Conservation (phyloP, 2,888 invertebrate species). For the Idaea aversata region DNA sequence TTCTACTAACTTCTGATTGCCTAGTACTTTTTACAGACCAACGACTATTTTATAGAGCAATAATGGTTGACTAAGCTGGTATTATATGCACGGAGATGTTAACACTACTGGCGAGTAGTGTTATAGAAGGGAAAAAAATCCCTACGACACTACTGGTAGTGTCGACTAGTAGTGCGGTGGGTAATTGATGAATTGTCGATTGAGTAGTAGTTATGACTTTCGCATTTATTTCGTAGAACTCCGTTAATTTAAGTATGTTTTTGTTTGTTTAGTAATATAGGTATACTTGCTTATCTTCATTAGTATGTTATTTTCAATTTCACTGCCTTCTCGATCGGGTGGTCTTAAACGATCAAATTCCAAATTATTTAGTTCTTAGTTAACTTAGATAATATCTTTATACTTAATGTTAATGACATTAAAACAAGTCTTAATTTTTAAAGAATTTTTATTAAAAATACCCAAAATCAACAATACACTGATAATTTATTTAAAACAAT, state of each 20-base stretch:
- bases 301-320: background rate
- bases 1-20: no score
- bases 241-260: background rate
- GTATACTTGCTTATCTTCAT: background rate
- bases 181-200: background rate
- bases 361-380: background rate
- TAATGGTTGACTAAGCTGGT: no score
- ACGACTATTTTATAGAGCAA: no score
- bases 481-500: constrained; percentile 42
- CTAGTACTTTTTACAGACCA: no score
- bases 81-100: no score
- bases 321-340: background rate
- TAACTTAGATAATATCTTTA: background rate
- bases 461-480: constrained; percentile 49
- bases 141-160: no score
- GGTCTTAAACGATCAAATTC: background rate
- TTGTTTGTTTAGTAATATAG: background rate
- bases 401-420: background rate
- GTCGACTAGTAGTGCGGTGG: no score
- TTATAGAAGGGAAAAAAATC: no score
- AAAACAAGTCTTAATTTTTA: constrained; percentile 19
- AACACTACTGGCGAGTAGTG: no score
- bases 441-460: constrained; percentile 45
- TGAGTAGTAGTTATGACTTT: background rate
- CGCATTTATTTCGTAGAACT: background rate